Percentiles rank a stretch among this genome's conserved stretches.
Evolutionary conservation across 2,113 vertebrate genomes (phyloP).

Genomic region (Silurus glanis): DNA sequence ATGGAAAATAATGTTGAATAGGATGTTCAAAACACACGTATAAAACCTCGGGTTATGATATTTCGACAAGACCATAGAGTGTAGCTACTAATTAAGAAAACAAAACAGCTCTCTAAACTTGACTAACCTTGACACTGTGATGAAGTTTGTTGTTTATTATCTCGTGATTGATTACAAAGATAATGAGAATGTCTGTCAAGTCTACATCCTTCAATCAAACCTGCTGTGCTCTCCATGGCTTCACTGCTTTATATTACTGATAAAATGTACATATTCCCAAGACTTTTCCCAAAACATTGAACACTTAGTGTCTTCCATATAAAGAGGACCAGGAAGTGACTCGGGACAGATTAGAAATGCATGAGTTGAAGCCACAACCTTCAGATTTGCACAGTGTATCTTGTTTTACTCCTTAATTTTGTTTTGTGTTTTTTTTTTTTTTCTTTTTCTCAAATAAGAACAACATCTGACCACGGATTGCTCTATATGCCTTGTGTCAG

Average conservation of each 20-base stretch:
- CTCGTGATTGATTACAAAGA: constrained; percentile 60
- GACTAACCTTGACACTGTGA: constrained; percentile 55
- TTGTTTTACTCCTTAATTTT: neutral
- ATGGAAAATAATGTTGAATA: no score
- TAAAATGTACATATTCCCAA: neutral
- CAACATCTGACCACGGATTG: neutral
- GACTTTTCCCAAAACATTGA: neutral
- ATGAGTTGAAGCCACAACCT: neutral
- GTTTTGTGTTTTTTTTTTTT: neutral
- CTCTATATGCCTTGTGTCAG: constrained; percentile 11
- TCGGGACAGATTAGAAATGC: neutral
- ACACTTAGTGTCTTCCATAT: neutral
- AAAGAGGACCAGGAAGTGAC: neutral
- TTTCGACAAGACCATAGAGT: no score
- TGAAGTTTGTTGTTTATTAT: constrained; percentile 17
- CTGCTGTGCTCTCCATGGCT: constrained; percentile 36
- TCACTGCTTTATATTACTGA: constrained; percentile 22
- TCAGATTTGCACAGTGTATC: neutral
- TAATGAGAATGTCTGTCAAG: constrained; percentile 61
- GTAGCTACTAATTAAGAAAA: neutral
- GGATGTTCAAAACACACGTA: no score
- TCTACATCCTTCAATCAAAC: constrained; percentile 50
- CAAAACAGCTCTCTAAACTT: neutral
- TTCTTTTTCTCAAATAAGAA: neutral
- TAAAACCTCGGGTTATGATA: no score